These are phyloP conservation scores for Xenotilapia flavipinnis DNA, from an alignment of 2,113 vertebrate species.

Conservation along the genomic window DNA sequence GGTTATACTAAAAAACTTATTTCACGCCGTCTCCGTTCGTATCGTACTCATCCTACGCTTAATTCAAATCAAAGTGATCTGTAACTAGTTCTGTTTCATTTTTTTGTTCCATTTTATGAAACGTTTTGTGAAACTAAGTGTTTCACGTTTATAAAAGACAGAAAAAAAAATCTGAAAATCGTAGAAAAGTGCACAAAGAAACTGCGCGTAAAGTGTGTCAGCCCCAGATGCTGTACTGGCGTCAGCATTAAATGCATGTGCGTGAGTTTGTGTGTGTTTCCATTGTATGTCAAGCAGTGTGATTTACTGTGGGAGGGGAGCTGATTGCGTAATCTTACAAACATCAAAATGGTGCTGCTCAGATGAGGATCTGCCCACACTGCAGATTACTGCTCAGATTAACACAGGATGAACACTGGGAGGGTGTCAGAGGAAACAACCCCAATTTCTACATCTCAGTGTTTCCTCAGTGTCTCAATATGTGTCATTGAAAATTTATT, in stretches of 20 bases:
- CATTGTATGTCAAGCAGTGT: conserved; percentile 10
- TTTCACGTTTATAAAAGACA: not conserved
- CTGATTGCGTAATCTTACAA: conserved; percentile 44
- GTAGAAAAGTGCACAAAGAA: not conserved
- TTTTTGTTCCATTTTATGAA: not conserved
- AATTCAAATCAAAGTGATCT: not conserved
- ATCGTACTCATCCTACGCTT: not conserved
- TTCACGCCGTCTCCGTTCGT: not conserved
- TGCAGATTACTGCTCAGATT: conserved; percentile 61
- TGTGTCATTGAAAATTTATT: not conserved
- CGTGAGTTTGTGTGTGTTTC: conserved; percentile 20
- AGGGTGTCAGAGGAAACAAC: conserved; percentile 41
- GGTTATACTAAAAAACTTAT: fast-evolving
- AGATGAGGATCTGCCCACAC: conserved; percentile 56
- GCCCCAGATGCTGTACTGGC: not conserved
- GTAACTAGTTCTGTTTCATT: not conserved
- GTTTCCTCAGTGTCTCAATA: not conserved
- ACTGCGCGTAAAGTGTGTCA: not conserved
- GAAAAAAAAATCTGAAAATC: not conserved
- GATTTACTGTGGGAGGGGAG: conserved; percentile 21
- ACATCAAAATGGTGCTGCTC: conserved; percentile 40
- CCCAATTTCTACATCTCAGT: not conserved
- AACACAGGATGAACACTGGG: conserved; percentile 30
- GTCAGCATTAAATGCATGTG: not conserved
- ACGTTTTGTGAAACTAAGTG: not conserved